Evolutionary conservation across 2,797 vertebrate genomes (phyloP).

Genomic region (Sebastiscus tertius): DNA sequence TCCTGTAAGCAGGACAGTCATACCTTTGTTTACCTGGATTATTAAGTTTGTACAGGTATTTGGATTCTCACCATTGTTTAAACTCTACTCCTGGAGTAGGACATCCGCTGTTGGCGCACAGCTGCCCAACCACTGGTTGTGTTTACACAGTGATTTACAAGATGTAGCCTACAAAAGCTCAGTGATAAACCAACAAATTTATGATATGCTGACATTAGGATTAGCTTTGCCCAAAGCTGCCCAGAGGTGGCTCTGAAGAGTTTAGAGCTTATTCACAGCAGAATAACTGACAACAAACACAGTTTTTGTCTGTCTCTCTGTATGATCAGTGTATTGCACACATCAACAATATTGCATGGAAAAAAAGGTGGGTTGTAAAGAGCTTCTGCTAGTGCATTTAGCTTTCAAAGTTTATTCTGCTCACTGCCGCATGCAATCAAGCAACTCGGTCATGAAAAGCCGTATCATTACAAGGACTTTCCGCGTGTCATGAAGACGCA

Average conservation of each 20-base stretch:
- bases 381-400: neutral
- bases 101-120: neutral
- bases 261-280: neutral
- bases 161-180: neutral
- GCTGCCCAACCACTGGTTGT: neutral
- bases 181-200: slow-evolving; percentile 6
- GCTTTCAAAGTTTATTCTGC: neutral
- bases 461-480: too few species aligned
- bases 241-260: neutral
- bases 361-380: neutral
- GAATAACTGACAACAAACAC: too few species aligned
- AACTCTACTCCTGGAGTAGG: neutral
- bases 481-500: too few species aligned
- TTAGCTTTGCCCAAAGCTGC: slow-evolving; percentile 4
- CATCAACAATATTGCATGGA: too few species aligned
- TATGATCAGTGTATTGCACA: too few species aligned
- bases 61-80: neutral
- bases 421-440: neutral
- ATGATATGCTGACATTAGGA: neutral
- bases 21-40: slow-evolving; percentile 48
- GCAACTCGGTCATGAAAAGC: too few species aligned
- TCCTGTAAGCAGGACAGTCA: slow-evolving; percentile 24
- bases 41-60: neutral
- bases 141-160: slow-evolving; percentile 26
- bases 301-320: too few species aligned